Conservation (phyloP, 2,797 vertebrate species). For the Bovichtus diacanthus region DNA sequence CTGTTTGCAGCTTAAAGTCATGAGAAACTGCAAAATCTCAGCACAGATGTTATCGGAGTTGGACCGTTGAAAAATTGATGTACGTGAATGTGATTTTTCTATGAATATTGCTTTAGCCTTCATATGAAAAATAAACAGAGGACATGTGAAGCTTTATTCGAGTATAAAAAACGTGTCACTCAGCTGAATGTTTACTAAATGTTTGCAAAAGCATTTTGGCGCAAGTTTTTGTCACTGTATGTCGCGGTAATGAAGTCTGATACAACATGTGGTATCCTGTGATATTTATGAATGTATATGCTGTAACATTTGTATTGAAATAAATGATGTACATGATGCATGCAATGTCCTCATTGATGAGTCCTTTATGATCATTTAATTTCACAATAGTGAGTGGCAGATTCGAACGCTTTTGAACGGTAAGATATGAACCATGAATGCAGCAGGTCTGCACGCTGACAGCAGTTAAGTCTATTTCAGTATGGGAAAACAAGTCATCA, state of each 20-base stretch:
- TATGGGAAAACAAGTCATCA: slow-evolving; percentile 49
- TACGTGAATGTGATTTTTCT: slow-evolving; percentile 61
- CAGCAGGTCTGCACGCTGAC: not conserved
- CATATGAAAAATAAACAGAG: slow-evolving; percentile 42
- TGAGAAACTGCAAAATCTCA: slow-evolving; percentile 27
- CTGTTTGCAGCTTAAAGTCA: slow-evolving; percentile 31
- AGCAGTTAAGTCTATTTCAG: slow-evolving; percentile 55
- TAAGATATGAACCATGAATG: slow-evolving; percentile 19
- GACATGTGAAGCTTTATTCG: slow-evolving; percentile 48
- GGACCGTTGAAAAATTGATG: slow-evolving; percentile 16
- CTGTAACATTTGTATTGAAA: slow-evolving; percentile 78
- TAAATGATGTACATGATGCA: slow-evolving; percentile 81
- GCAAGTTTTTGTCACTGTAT: slow-evolving; percentile 77
- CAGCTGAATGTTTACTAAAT: slow-evolving; percentile 83
- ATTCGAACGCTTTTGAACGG: not conserved
- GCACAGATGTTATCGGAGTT: slow-evolving; percentile 1
- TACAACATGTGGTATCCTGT: slow-evolving; percentile 74
- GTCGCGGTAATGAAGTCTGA: slow-evolving; percentile 67
- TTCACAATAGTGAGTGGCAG: not conserved
- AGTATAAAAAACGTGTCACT: slow-evolving; percentile 60
- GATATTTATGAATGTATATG: slow-evolving; percentile 82
- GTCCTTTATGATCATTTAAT: slow-evolving; percentile 39
- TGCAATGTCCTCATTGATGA: slow-evolving; percentile 18
- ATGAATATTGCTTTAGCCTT: slow-evolving; percentile 44
- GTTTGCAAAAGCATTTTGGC: slow-evolving; percentile 75